Percentiles rank a stretch among this genome's conserved stretches.
phyloP scores from a whole-genome alignment of 2,113 vertebrate species.

The Myrmophylax atrothorax region DNA sequence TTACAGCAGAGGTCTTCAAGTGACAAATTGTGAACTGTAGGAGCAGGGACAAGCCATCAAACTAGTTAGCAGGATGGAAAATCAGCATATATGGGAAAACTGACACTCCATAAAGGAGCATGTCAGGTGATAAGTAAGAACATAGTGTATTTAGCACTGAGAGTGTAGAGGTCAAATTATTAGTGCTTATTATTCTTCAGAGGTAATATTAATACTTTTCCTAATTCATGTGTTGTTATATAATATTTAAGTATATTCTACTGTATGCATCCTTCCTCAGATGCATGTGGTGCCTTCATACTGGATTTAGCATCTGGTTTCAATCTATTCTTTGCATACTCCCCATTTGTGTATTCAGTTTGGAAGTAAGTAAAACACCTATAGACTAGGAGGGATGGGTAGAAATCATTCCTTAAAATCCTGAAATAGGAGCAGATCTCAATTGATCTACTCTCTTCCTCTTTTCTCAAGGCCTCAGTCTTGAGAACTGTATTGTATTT shows the following conservation, averaged over 20 bases:
- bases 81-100: not conserved
- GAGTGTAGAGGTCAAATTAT: not conserved
- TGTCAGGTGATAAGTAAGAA: not conserved
- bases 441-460: not conserved
- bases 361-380: not conserved
- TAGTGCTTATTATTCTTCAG: not conserved
- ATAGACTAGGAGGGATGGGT: not conserved
- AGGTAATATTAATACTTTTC: not conserved
- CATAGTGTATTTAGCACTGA: accelerated
- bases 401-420: not conserved
- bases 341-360: not conserved
- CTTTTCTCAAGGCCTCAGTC: not conserved
- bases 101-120: not conserved
- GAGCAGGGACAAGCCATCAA: not conserved
- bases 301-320: not conserved
- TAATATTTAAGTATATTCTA: not conserved
- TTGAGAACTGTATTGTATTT: not conserved
- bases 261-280: not conserved
- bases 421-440: not conserved
- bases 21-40: not conserved
- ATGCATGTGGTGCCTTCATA: not conserved
- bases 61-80: not conserved
- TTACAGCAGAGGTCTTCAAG: not conserved
- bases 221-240: not conserved
- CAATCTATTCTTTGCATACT: not conserved